Evolutionary conservation across 2,797 vertebrate genomes (phyloP), one percentile per base, ranked within the genome.

Genomic region (Siniperca scherzeri): DNA sequence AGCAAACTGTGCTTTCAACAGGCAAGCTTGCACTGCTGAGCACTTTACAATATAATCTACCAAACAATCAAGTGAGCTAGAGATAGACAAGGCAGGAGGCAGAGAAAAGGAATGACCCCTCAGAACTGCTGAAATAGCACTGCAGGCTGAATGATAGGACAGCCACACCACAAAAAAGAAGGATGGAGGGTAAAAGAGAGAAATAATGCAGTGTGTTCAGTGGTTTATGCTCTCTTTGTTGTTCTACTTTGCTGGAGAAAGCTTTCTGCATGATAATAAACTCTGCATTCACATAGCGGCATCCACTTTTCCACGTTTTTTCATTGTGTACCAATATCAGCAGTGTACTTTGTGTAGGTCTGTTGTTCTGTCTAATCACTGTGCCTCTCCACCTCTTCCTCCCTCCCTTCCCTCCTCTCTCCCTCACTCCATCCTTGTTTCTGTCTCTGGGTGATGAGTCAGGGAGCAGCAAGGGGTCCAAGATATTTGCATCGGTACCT

Each of bases 371-470:
- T 84, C 60, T 79, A 80, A 90, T 83, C 42, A 14, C 75, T 40
- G 10, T 60, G 14, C 64, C 40, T 52, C 38, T 65, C 60, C 69
- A 77, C 72, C 70, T 82, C 68, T 76, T 52, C 56, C 73, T 62
- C 42, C 53, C 71, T 56, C 50, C 42, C 53, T n/a, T 36, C 44
- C 75, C 42, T 71, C 48, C 42, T 64, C n/a, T 53, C 65, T 21
- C 61, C 27, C 40, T 88, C 40, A 9, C 72, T 70, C 70, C 38
- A 17, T 70, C 82, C 79, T 81, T 55, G 67, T 83, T 75, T 74
- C 77, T 84, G 50, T 88, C 87, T 81, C 57, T 36, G 88, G 84
- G 76, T 82, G 86, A 89, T 87, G 90, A 91, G 84, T 92, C 90
- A 91, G 87, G 70, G 82, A 91, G 89, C 87, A 82, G 85, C 75